phyloP scores from a whole-genome alignment of 2,797 vertebrate species.

The Peromyscus nudipes region DNA sequence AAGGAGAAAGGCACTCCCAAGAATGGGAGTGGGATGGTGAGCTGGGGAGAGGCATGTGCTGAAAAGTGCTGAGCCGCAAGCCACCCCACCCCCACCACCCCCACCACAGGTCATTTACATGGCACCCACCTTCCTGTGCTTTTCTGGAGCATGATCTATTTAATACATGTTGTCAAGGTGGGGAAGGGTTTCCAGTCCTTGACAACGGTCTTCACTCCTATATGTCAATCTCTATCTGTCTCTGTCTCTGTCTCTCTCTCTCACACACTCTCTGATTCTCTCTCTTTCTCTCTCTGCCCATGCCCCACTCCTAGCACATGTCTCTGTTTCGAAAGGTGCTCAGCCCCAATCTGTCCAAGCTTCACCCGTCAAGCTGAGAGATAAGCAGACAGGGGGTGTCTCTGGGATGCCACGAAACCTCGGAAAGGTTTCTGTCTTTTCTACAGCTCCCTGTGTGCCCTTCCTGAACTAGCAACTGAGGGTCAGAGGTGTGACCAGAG shows the following conservation, averaged over 20 bases:
- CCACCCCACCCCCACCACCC: rapidly evolving
- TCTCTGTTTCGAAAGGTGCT: not conserved
- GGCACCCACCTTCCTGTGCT: not conserved
- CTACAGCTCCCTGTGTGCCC: not conserved
- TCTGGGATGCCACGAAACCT: not conserved
- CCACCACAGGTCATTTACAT: not conserved
- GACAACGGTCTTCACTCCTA: not conserved
- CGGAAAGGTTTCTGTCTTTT: not conserved
- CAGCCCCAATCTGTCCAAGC: rapidly evolving
- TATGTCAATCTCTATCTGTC: not conserved
- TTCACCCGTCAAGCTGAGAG: not conserved
- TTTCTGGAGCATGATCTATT: not conserved
- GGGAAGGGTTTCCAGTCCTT: not conserved
- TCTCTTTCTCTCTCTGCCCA: not conserved
- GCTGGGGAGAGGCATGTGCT: not conserved
- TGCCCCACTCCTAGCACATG: not conserved
- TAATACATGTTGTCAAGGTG: not conserved
- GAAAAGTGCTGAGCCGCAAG: not conserved
- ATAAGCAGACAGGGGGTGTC: not conserved
- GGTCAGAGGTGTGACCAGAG: not conserved
- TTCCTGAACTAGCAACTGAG: not conserved
- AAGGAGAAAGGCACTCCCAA: not conserved
- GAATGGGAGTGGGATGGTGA: not conserved
- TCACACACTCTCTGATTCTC: not conserved
- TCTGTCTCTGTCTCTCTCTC: not conserved